Percentiles rank a stretch among this genome's conserved stretches.
Conservation (phyloP, 1,140 invertebrate genomes). For the Euborellia annulipes region DNA sequence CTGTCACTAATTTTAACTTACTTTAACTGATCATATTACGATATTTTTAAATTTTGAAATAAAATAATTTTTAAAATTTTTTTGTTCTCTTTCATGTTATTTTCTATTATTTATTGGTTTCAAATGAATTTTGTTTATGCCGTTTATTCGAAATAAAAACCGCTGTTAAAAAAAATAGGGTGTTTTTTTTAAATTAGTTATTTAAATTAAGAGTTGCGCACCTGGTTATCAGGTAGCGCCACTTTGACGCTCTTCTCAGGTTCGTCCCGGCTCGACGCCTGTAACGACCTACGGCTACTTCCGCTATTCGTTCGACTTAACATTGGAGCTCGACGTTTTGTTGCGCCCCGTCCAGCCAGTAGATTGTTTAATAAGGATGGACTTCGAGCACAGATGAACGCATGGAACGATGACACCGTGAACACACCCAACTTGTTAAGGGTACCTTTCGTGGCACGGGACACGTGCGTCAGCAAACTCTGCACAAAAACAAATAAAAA, state of each 20-base stretch:
- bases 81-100: too few species aligned
- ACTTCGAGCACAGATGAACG: constrained; percentile 88
- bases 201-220: too few species aligned
- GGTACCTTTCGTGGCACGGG: constrained; percentile 83
- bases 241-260: constrained; percentile 75
- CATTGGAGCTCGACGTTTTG: constrained; percentile 69
- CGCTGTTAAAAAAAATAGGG: too few species aligned
- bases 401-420: constrained; percentile 94
- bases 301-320: constrained; percentile 78
- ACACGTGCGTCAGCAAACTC: constrained; percentile 89
- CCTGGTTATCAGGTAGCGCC: constrained; percentile 72
- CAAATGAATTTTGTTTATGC: too few species aligned
- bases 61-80: too few species aligned
- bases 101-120: too few species aligned
- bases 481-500: constrained; percentile 37
- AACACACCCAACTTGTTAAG: constrained; percentile 91
- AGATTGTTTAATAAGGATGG: constrained; percentile 84
- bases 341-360: constrained; percentile 74
- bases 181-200: too few species aligned
- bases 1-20: too few species aligned
- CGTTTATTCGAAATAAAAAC: too few species aligned
- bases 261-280: constrained; percentile 69
- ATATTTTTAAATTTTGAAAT: too few species aligned
- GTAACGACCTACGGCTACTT: constrained; percentile 61
- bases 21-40: too few species aligned